A percentile compares a stretch with the other conserved stretches of the same genome.
Conservation (phyloP, 2,888 invertebrate genomes). For the Pristionchus entomophagus region DNA sequence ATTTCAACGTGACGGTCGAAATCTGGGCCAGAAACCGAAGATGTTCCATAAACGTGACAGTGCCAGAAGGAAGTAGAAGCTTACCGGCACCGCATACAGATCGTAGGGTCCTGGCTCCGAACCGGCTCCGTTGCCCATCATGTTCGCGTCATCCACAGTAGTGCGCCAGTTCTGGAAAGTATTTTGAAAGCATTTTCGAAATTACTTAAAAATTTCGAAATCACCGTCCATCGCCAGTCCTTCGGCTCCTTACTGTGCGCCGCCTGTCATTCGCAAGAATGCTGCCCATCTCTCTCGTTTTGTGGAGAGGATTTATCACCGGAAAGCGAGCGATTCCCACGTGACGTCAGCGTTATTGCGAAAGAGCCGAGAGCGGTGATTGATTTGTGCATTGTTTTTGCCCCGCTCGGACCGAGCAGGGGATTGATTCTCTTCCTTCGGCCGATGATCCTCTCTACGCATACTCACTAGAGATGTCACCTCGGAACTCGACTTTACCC, state of each 20-base stretch:
- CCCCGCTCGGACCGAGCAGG: background rate
- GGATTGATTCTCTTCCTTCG: background rate
- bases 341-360: slow-evolving; percentile 26
- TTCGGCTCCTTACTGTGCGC: background rate
- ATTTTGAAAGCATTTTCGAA: background rate
- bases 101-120: background rate
- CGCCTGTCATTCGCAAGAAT: background rate
- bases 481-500: too few species aligned
- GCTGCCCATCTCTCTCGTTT: background rate
- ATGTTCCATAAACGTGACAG: too few species aligned
- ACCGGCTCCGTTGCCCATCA: background rate
- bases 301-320: background rate
- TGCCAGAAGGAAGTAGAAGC: background rate
- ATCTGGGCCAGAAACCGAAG: too few species aligned
- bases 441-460: background rate
- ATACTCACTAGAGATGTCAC: background rate
- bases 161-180: slow-evolving; percentile 26
- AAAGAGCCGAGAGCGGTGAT: background rate
- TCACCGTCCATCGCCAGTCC: slow-evolving; percentile 20
- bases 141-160: background rate
- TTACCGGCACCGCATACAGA: background rate
- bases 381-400: too few species aligned
- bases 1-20: too few species aligned
- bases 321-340: background rate
- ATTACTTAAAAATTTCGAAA: background rate